Evolutionary conservation across 2,797 vertebrate species (phyloP).

Genomic region (Iguana delicatissima): DNA sequence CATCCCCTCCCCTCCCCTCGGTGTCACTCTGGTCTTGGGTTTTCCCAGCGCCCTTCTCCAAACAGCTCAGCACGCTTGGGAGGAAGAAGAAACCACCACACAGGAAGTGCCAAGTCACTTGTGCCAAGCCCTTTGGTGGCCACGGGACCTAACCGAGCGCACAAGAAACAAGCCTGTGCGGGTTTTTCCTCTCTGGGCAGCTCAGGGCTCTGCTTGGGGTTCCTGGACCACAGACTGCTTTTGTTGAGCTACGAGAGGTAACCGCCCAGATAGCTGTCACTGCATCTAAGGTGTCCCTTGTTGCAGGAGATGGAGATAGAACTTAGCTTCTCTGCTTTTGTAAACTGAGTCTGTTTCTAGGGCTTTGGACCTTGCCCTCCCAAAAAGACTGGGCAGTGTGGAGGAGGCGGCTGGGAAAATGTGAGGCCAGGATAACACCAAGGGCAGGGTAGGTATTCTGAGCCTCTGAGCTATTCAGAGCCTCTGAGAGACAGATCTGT

Average conservation of each 20-base stretch:
- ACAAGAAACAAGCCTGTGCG: rapidly evolving
- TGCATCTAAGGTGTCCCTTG: background rate
- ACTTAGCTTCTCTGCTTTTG: no score
- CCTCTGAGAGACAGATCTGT: no score
- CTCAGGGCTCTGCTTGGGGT: background rate
- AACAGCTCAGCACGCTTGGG: slow-evolving; percentile 13
- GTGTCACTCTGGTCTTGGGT: background rate
- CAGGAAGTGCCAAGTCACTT: slow-evolving; percentile 18
- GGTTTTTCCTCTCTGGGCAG: background rate
- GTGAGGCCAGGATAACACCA: no score
- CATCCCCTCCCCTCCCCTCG: background rate
- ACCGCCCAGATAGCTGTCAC: background rate
- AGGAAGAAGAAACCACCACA: slow-evolving; percentile 44
- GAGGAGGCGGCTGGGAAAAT: no score
- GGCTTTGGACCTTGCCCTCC: background rate
- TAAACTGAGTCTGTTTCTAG: background rate
- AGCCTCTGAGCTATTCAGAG: no score
- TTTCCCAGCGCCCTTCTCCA: background rate
- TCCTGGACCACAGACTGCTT: rapidly evolving
- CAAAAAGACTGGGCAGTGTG: no score
- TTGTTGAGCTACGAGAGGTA: background rate
- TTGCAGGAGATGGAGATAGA: background rate
- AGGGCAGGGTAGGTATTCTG: no score
- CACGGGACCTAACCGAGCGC: no score
- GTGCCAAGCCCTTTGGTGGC: background rate